Conservation (phyloP, 2,888 invertebrate species). For the Trypoxylon attenuatum region DNA sequence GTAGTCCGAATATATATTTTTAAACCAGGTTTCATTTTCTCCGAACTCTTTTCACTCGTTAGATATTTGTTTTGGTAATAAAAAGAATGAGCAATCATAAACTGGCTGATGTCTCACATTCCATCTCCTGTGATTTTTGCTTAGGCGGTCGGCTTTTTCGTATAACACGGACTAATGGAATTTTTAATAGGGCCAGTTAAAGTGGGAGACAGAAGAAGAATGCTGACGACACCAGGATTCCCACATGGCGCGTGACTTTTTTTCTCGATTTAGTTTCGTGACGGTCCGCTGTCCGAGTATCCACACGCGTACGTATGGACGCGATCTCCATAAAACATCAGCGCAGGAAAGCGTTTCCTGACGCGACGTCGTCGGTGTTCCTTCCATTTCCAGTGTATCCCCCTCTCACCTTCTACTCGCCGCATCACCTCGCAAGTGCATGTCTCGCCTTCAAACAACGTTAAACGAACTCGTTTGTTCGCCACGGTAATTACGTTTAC, state of each 20-base stretch:
- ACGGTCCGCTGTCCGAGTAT: slow-evolving; percentile 5
- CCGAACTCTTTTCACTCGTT: neutral
- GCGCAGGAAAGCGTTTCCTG: slow-evolving; percentile 58
- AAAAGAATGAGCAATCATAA: neutral
- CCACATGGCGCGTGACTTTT: slow-evolving; percentile 19
- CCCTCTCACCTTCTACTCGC: slow-evolving; percentile 17
- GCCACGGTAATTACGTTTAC: neutral
- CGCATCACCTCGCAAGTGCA: slow-evolving; percentile 42
- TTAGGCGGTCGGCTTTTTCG: too few relatives aligned
- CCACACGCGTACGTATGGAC: slow-evolving; percentile 13
- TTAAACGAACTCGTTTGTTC: slow-evolving; percentile 40
- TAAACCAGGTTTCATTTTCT: neutral
- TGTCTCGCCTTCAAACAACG: slow-evolving; percentile 58
- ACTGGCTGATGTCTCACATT: too few relatives aligned
- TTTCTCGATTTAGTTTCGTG: slow-evolving; percentile 29
- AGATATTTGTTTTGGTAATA: neutral
- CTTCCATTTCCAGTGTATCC: too few relatives aligned
- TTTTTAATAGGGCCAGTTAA: neutral
- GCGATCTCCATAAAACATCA: slow-evolving; percentile 63
- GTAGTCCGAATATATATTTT: too few relatives aligned
- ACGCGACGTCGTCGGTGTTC: too few relatives aligned
- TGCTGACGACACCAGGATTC: slow-evolving; percentile 19
- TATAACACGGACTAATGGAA: too few relatives aligned
- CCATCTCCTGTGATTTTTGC: too few relatives aligned
- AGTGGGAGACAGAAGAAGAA: neutral